Evolutionary conservation across 2,888 invertebrate species (phyloP), one percentile per base, ranked within the genome.

Genomic region (Leptinotarsa tumamoca): DNA sequence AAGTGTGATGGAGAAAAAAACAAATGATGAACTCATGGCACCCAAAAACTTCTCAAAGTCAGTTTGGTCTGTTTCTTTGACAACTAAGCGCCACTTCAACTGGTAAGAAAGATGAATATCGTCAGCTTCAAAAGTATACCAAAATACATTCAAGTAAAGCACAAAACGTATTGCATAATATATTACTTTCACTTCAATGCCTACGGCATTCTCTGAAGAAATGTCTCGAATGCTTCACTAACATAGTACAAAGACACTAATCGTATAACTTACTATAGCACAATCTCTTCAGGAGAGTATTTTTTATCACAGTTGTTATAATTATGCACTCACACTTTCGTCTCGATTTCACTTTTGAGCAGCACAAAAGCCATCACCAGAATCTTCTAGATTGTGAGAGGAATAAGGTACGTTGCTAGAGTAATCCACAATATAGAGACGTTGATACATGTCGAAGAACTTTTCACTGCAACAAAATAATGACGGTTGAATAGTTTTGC

Each of bases 401-500:
- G 49, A 43, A 61, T 23, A 13, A 67, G 23, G 10, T 68, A 66
- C 27, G 18, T 63, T 33, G 54, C 68, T 23, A 76, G 66, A 66
- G 74, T 73, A 14, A 78, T 50, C 50, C 73, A 73, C 50, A 69
- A 17, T 61, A 74, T 4, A 68, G 72, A 56, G 63, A 67, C 15
- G 66, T 61, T 66, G 61, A 23, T 63, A 14, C 21, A 23, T 17
- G 76, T 80, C 74, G 83, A 80, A 77, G 82, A 79, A 76, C 82
- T 84, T 79, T 81, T 84, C 72, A 84, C 83, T 84, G 83, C 76
- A 84, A 83, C 69, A 78, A 78, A 83, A 43, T 13, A 43, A 43
- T 43, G 3, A 43, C 3, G 43, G 43, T 43, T 43, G 43, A 43
- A 43, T 10, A 43, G 43, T 10, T 43, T 10, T 43, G 43, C 43